These are phyloP conservation scores for Metallyticus violacea DNA, from an alignment of 2,888 invertebrate species.

Conservation along the genomic window DNA sequence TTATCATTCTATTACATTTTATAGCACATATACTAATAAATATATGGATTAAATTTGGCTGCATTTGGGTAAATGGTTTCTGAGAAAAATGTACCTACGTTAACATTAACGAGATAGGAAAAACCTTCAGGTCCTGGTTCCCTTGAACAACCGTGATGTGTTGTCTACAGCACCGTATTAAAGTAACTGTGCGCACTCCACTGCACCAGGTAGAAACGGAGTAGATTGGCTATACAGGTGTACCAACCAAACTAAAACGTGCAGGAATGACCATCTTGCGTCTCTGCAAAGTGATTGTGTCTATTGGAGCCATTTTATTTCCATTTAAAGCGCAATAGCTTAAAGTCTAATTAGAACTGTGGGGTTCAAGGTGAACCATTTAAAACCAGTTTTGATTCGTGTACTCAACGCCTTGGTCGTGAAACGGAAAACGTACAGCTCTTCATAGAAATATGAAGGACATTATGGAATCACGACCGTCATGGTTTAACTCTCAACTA, in stretches of 20 bases:
- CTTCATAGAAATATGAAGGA: neutral
- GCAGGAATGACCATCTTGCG: neutral
- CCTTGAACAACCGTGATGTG: no score
- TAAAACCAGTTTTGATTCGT: neutral
- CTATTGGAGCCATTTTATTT: neutral
- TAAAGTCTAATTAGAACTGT: neutral
- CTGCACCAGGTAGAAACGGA: neutral
- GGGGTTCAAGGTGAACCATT: neutral
- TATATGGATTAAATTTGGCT: no score
- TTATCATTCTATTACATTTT: no score
- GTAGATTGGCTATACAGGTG: neutral
- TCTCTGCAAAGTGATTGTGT: neutral
- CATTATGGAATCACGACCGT: neutral
- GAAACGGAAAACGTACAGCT: neutral
- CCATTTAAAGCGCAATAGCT: neutral
- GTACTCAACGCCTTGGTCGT: neutral
- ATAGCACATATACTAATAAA: no score
- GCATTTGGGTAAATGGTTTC: no score
- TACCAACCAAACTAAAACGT: neutral
- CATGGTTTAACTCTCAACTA: neutral
- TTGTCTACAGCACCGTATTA: no score
- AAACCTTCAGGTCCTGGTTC: no score
- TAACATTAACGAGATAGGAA: no score
- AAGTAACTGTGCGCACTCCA: neutral
- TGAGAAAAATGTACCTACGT: no score